These are phyloP conservation scores for Nipponia nippon DNA, from an alignment of 2,113 vertebrate species.

Conservation along the genomic window DNA sequence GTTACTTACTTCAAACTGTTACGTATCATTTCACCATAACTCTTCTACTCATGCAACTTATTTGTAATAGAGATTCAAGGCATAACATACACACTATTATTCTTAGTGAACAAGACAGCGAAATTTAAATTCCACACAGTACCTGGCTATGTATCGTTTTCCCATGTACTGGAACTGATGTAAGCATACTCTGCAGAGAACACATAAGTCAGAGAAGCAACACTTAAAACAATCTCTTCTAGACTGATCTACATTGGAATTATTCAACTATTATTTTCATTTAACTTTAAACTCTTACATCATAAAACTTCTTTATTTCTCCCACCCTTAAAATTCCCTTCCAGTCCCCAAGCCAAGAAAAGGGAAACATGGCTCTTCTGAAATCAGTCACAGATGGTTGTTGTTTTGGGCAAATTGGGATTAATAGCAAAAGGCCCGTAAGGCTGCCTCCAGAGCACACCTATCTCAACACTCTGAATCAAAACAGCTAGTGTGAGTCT, in stretches of 20 bases:
- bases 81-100: background rate
- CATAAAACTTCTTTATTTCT: background rate
- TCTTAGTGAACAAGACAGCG: background rate
- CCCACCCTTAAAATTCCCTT: background rate
- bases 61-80: background rate
- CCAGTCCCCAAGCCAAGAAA: background rate
- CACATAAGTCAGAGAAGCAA: constrained; percentile 17
- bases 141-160: constrained; percentile 97
- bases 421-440: background rate
- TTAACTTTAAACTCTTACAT: background rate
- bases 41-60: background rate
- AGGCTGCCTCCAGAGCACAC: background rate
- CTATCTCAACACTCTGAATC: background rate
- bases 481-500: background rate
- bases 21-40: background rate
- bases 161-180: constrained; percentile 99
- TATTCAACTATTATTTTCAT: background rate
- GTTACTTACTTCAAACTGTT: background rate
- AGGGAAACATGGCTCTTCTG: background rate
- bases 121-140: constrained; percentile 69
- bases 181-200: constrained; percentile 86
- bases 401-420: background rate
- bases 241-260: background rate
- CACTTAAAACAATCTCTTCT: background rate
- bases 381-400: background rate